Conservation (phyloP, 2,888 invertebrate genomes). For the Harpalus rubripes region DNA sequence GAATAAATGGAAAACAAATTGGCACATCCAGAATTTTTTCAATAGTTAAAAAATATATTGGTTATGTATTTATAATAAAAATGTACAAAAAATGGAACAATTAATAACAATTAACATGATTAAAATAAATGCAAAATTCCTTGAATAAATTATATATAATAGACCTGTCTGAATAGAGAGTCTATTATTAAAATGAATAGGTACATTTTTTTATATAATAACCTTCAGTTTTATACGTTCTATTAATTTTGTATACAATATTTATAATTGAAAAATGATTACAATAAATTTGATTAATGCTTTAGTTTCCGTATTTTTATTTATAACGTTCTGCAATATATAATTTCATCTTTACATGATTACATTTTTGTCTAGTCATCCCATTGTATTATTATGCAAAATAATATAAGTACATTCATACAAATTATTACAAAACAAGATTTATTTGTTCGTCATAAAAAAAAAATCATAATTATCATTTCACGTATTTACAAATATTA, state of each 20-base stretch:
- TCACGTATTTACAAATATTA: no score
- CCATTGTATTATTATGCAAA: background rate
- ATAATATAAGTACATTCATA: background rate
- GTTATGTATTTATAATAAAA: no score
- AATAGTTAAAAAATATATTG: no score
- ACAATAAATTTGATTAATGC: background rate
- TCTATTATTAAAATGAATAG: background rate
- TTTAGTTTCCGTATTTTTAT: no score
- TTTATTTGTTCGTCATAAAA: background rate
- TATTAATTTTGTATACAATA: background rate
- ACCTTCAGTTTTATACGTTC: constrained; percentile 11
- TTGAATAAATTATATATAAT: constrained; percentile 27
- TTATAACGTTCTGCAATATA: no score
- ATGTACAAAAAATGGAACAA: no score
- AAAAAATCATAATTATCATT: background rate
- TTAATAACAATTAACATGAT: background rate
- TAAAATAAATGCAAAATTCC: constrained; percentile 9
- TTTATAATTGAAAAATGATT: background rate
- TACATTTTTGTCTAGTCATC: no score
- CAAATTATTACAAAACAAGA: background rate
- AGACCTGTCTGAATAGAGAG: background rate
- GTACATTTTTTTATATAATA: constrained; percentile 12
- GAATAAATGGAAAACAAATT: no score
- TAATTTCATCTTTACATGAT: no score
- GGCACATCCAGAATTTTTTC: no score